Percentiles rank a stretch among this genome's conserved stretches.
These are phyloP conservation scores for Pseudomyrmex cubaensis DNA, from an alignment of 1,140 invertebrate genomes.

Conservation along the genomic window DNA sequence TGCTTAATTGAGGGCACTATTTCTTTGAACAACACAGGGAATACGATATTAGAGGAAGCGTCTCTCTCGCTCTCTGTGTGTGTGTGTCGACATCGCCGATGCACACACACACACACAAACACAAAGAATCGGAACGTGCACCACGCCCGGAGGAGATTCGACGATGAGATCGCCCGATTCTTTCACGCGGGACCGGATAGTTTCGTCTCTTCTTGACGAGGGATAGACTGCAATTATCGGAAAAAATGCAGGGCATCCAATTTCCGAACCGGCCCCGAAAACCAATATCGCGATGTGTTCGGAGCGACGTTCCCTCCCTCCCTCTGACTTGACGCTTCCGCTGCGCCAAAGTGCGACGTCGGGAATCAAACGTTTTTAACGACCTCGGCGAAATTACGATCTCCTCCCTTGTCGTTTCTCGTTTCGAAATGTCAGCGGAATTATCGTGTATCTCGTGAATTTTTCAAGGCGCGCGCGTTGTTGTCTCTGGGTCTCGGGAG, in stretches of 20 bases:
- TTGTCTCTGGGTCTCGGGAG: constrained; percentile 8
- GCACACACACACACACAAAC: too few species aligned
- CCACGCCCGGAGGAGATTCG: background rate
- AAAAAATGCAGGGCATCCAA: constrained; percentile 40
- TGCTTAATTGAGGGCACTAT: background rate
- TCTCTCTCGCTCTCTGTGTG: background rate
- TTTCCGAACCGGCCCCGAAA: background rate
- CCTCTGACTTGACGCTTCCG: background rate
- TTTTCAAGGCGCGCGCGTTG: background rate
- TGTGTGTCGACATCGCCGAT: background rate
- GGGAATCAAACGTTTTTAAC: constrained; percentile 35
- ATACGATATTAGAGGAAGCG: too few species aligned
- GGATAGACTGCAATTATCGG: constrained; percentile 53
- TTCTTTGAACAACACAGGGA: background rate
- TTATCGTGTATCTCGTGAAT: background rate
- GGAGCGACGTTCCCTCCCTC: background rate
- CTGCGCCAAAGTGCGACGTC: constrained; percentile 15
- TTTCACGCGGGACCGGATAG: background rate
- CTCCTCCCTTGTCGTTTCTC: background rate
- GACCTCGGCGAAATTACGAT: constrained; percentile 13
- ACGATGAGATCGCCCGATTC: background rate
- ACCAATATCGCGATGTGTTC: background rate
- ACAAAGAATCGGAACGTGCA: background rate
- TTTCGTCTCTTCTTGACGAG: constrained; percentile 12
- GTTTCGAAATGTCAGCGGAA: constrained; percentile 22